Evolutionary conservation across 2,113 vertebrate genomes (phyloP), one percentile per base, ranked within the genome.

Genomic region (Ascaphus truei): DNA sequence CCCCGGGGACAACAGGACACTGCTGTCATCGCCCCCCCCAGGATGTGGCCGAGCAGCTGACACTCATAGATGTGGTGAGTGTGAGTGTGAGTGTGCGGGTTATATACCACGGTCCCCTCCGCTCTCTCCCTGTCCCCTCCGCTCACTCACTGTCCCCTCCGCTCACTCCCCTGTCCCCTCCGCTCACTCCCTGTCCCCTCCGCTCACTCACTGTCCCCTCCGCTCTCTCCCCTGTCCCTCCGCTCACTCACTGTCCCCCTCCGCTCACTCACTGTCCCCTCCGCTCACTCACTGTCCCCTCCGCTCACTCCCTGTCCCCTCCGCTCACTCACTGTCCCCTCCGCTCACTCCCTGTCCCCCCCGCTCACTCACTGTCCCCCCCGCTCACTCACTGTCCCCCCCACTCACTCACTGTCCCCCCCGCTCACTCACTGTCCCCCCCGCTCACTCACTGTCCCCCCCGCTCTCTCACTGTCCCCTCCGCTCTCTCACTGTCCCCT

Each of bases 1-100:
- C 59, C 12, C 56, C 1, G 30, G 77, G 81, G 58, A 75, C 73
- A 16, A 68, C 72, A 0, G 82, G 86, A 59, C 77, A n/a, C 37
- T 95, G 65, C 83, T 92, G 84, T 88, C 90, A 41, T 90, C n/a
- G 93, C 71, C 76, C 87, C 0, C 74, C 77, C 10, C 72, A 79
- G 1, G 85, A 86, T 47, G 77, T 95, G 12, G 92, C 92, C 0
- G 90, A 94, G 69, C 92, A 95, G 77, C 83, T 96, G 72, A 94
- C 94, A 1, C 81, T 79, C 3, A 68, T 85, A 59, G 94, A 96
- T 41, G 86, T 85, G 45, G 94, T 95, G 81, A 63, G 91, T 55
- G 22, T 26, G 62, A 22, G 39, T 23, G 8, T 10, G 1, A 4
- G n/a, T n/a, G n/a, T n/a, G n/a, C n/a, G n/a, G n/a, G n/a, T n/a